These are phyloP conservation scores for Indri indri DNA, from an alignment of 2,113 vertebrate species.

Conservation along the genomic window DNA sequence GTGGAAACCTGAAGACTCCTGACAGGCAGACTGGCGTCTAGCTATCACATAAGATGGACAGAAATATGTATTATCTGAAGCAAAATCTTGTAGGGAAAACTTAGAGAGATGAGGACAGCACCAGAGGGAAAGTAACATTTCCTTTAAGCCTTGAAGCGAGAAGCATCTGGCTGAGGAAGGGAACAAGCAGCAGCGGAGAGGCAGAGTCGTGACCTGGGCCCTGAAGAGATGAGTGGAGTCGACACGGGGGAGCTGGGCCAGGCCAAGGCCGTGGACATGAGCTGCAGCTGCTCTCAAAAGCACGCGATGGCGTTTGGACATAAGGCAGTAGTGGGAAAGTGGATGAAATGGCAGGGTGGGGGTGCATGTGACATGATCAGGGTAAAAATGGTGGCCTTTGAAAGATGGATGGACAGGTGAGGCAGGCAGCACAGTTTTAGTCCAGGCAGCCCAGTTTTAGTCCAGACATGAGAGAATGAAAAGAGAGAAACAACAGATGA, in stretches of 20 bases:
- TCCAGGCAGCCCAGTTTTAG: neutral
- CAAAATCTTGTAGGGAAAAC: neutral
- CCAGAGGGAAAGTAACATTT: neutral
- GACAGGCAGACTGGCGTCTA: neutral
- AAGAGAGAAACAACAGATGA: neutral
- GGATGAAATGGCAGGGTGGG: neutral
- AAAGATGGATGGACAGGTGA: neutral
- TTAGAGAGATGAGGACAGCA: neutral
- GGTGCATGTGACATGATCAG: too few species aligned
- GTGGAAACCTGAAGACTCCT: neutral
- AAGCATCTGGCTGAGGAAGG: neutral
- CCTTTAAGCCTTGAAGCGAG: neutral
- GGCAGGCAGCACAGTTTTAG: neutral
- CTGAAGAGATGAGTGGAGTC: neutral
- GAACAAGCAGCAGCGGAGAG: neutral
- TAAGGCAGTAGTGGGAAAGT: neutral
- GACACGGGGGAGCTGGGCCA: accelerated
- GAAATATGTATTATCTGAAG: neutral
- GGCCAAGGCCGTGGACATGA: neutral
- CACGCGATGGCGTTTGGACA: too few species aligned
- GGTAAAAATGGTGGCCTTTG: neutral
- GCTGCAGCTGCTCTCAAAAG: neutral
- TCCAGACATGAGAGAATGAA: neutral
- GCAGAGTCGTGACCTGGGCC: neutral
- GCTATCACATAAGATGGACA: neutral